Evolutionary conservation across 35 echinoderm and acorn worm genomes (phyloP).

Genomic region (Ophioderma brevispina): DNA sequence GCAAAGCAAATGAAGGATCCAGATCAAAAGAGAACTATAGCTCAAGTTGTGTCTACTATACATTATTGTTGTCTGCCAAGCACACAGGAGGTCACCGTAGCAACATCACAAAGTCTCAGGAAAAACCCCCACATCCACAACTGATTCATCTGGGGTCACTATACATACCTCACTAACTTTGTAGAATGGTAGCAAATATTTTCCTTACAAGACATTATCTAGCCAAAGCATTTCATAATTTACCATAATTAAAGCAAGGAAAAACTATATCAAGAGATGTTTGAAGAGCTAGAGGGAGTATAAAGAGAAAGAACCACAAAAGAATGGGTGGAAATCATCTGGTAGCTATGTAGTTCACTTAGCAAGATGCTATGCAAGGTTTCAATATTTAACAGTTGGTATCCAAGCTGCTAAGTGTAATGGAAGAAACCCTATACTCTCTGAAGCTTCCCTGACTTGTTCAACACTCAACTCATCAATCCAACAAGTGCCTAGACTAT

Average conservation of each 20-base stretch:
- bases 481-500: conserved; percentile 59
- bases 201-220: conserved; percentile 25
- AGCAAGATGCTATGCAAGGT: conserved; percentile 73
- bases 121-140: no score
- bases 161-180: conserved; percentile 69
- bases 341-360: conserved; percentile 77
- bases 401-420: conserved; percentile 73
- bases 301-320: background rate
- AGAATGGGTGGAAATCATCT: background rate
- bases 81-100: background rate
- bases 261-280: conserved; percentile 62
- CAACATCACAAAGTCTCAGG: background rate
- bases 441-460: background rate
- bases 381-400: conserved; percentile 94
- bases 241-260: conserved; percentile 82
- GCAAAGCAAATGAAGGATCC: conserved; percentile 31
- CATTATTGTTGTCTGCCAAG: conserved; percentile 1
- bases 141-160: no score
- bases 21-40: conserved; percentile 9
- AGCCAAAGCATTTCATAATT: conserved; percentile 37
- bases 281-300: conserved; percentile 16
- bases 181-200: conserved; percentile 65
- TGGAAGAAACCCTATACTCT: conserved; percentile 60
- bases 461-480: conserved; percentile 3
- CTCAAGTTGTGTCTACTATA: conserved; percentile 51